Evolutionary conservation across 1,140 invertebrate species (phyloP).

Genomic region (Matsumurasca onukii): DNA sequence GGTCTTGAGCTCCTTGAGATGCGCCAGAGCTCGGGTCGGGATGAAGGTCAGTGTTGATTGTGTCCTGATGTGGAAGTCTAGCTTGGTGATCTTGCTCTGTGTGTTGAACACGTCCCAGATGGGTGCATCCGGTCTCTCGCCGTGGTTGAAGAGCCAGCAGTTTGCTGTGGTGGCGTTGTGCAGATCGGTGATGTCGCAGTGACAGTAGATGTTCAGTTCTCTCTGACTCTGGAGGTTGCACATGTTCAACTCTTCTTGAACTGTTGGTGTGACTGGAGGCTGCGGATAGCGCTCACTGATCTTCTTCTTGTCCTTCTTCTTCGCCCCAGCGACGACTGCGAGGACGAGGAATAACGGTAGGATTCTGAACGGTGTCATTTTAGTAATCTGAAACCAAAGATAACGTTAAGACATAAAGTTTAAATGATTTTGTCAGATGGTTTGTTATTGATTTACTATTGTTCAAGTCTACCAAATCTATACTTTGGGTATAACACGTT

Average conservation of each 20-base stretch:
- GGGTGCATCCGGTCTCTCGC: conserved; percentile 59
- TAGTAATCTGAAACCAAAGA: not conserved
- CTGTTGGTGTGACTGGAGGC: not conserved
- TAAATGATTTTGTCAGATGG: not conserved
- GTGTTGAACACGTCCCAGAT: conserved; percentile 67
- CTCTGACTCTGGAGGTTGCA: conserved; percentile 48
- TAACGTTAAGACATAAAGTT: not conserved
- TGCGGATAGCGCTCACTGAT: not conserved
- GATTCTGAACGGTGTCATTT: not conserved
- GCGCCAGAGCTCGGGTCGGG: conserved; percentile 64
- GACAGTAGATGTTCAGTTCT: conserved; percentile 50
- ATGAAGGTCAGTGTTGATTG: conserved; percentile 65
- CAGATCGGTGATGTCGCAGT: conserved; percentile 47
- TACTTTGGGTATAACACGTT: not conserved
- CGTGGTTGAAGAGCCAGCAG: conserved; percentile 65
- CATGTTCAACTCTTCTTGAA: conserved; percentile 45
- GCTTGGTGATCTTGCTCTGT: conserved; percentile 64
- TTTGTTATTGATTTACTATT: not conserved
- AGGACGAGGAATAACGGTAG: not conserved
- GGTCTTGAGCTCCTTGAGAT: conserved; percentile 62
- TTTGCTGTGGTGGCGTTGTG: conserved; percentile 52
- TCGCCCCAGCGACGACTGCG: not conserved
- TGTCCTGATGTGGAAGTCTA: conserved; percentile 66
- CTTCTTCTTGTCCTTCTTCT: conserved; percentile 22
- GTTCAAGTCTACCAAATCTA: not conserved